Evolutionary conservation across 2,113 vertebrate species (phyloP).

Genomic region (Nesogale talazaci): DNA sequence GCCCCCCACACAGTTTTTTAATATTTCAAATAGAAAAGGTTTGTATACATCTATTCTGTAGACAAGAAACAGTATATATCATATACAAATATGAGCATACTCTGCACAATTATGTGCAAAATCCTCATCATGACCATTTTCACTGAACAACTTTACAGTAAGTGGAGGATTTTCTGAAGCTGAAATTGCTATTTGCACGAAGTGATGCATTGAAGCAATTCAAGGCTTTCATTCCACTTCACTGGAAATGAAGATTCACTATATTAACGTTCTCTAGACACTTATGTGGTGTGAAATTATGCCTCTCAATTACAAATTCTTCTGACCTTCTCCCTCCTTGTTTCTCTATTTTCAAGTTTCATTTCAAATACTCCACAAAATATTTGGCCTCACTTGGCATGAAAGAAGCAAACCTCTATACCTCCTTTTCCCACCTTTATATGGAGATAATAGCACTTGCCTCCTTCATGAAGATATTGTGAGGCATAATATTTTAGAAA

Average conservation of each 20-base stretch:
- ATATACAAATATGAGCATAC: neutral
- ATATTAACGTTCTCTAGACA: conserved; percentile 72
- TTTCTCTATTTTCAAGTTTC: conserved; percentile 67
- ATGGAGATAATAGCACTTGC: conserved; percentile 65
- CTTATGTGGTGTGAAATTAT: conserved; percentile 77
- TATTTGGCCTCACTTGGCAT: conserved; percentile 74
- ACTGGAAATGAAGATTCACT: conserved; percentile 71
- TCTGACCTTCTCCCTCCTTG: conserved; percentile 47
- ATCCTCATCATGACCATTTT: conserved; percentile 63
- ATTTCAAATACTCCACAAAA: conserved; percentile 77
- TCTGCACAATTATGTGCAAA: conserved; percentile 63
- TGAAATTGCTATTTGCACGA: conserved; percentile 74
- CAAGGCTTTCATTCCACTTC: conserved; percentile 76
- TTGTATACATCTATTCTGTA: neutral
- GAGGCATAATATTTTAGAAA: conserved; percentile 68
- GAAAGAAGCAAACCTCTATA: conserved; percentile 68
- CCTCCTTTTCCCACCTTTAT: conserved; percentile 52
- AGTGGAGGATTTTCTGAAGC: conserved; percentile 73
- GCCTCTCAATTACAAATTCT: conserved; percentile 77
- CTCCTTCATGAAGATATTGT: conserved; percentile 36
- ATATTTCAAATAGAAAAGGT: conserved; percentile 38
- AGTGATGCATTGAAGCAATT: conserved; percentile 59
- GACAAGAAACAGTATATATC: neutral
- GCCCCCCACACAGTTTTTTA: conserved; percentile 24
- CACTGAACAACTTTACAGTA: conserved; percentile 37